These are phyloP conservation scores for Caenorhabditis inopinata DNA, from an alignment of 1,140 invertebrate species.

Conservation along the genomic window DNA sequence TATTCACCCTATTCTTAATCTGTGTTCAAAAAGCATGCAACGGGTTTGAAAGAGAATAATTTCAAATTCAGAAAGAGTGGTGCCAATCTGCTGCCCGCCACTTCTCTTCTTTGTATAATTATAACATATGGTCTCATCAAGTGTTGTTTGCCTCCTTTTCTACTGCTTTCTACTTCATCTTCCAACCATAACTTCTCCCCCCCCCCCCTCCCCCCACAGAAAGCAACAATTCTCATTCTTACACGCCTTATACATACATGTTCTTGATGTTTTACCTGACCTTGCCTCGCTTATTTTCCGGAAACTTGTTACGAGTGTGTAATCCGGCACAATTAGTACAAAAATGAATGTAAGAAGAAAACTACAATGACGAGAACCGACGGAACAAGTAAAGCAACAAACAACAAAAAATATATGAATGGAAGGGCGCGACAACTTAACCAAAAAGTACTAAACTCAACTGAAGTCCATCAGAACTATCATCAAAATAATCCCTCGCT, in stretches of 20 bases:
- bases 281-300: neutral
- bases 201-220: neutral
- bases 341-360: neutral
- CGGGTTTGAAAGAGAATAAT: neutral
- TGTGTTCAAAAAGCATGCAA: neutral
- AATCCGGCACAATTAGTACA: constrained; percentile 31
- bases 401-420: constrained; percentile 9
- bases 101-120: constrained; percentile 13
- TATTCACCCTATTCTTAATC: too few species aligned
- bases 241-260: neutral
- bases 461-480: too few species aligned
- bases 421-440: neutral
- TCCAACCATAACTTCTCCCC: neutral
- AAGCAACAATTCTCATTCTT: neutral
- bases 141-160: neutral
- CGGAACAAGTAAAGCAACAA: neutral
- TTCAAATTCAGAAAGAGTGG: constrained; percentile 6
- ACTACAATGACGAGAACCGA: too few species aligned
- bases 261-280: neutral
- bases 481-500: too few species aligned
- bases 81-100: neutral
- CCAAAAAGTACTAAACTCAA: too few species aligned
- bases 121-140: constrained; percentile 31
- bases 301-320: constrained; percentile 9
- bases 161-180: neutral